Conservation (phyloP, 2,888 invertebrate species). For the Pseudococcus jackbeardsleyi region DNA sequence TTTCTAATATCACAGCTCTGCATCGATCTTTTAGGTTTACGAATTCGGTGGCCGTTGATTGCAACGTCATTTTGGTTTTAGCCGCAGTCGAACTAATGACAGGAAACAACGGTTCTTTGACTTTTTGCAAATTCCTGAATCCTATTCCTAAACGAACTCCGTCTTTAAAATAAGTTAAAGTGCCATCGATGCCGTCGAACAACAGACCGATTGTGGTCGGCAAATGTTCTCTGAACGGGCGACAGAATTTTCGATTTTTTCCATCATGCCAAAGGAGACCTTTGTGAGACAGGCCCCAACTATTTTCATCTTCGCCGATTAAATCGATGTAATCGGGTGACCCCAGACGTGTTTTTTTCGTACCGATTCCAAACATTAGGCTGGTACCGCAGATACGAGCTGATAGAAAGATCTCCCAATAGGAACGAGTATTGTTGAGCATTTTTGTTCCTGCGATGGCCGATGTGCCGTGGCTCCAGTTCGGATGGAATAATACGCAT, state of each 20-base stretch:
- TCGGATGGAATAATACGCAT: constrained; percentile 81
- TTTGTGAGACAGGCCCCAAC: constrained; percentile 83
- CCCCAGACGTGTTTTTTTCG: constrained; percentile 74
- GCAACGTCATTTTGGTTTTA: constrained; percentile 80
- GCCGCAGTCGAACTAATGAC: constrained; percentile 81
- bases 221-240: constrained; percentile 79
- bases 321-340: constrained; percentile 79
- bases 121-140: constrained; percentile 76
- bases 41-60: constrained; percentile 75
- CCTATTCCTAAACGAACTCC: constrained; percentile 79
- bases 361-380: constrained; percentile 83
- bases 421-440: constrained; percentile 74
- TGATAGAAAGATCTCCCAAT: constrained; percentile 77
- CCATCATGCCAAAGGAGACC: constrained; percentile 80
- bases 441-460: constrained; percentile 78
- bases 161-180: constrained; percentile 80
- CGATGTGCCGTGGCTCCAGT: constrained; percentile 83
- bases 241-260: constrained; percentile 76
- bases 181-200: constrained; percentile 79
- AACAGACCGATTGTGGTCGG: constrained; percentile 78
- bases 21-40: constrained; percentile 79
- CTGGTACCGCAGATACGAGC: constrained; percentile 79
- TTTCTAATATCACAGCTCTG: constrained; percentile 75
- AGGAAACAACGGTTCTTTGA: constrained; percentile 77
- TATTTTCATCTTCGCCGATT: constrained; percentile 79